Evolutionary conservation across 2,888 invertebrate species (phyloP).

Genomic region (Tortricodes alternella): DNA sequence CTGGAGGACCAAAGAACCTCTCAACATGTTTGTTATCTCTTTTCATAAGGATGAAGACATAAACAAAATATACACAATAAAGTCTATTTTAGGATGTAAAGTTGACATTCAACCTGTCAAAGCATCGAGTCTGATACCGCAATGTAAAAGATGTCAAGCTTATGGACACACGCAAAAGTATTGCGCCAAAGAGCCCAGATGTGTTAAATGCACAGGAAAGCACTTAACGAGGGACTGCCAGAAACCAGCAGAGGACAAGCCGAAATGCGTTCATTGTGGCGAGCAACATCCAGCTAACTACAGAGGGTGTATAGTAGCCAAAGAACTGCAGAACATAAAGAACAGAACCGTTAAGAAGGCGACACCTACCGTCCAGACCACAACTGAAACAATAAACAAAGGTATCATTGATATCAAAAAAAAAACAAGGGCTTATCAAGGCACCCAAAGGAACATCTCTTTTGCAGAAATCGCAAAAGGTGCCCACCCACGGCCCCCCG

Average conservation of each 20-base stretch:
- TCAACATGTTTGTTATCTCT: slow-evolving; percentile 20
- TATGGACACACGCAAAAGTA: slow-evolving; percentile 24
- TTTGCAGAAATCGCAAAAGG: too few species aligned
- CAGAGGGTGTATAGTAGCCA: too few species aligned
- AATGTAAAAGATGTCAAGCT: slow-evolving; percentile 28
- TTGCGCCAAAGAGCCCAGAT: slow-evolving; percentile 24
- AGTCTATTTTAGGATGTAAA: slow-evolving; percentile 17
- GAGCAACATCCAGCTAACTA: too few species aligned
- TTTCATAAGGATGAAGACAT: slow-evolving; percentile 22
- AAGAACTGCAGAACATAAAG: too few species aligned
- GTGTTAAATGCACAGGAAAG: slow-evolving; percentile 21
- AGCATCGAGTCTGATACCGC: slow-evolving; percentile 17
- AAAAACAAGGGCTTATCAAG: too few species aligned
- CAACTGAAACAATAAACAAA: too few species aligned
- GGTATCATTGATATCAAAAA: too few species aligned
- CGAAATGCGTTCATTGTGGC: slow-evolving; percentile 29
- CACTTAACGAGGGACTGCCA: slow-evolving; percentile 17
- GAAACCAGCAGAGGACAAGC: slow-evolving; percentile 25
- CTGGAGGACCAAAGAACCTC: slow-evolving; percentile 19
- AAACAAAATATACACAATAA: slow-evolving; percentile 6
- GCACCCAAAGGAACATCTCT: too few species aligned
- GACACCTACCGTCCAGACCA: too few species aligned
- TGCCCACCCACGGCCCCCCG: too few species aligned
- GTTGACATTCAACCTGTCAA: slow-evolving; percentile 20
- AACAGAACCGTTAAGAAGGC: too few species aligned